phyloP scores from a whole-genome alignment of 2,797 vertebrate species.

The Bryconaethiops microstoma region DNA sequence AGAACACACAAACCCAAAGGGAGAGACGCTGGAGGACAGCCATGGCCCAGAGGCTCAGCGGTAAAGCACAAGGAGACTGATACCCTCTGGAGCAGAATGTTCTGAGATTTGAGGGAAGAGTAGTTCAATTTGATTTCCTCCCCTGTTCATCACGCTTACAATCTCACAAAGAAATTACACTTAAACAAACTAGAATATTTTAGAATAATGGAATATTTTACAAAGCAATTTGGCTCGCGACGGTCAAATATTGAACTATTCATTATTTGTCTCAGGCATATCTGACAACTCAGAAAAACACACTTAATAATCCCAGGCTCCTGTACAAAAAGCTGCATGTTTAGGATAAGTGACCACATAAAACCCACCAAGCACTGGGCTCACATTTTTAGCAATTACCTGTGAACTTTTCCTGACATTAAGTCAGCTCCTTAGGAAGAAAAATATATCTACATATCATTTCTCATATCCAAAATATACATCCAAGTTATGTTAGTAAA shows the following conservation, averaged over 20 bases:
- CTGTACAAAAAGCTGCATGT: not conserved
- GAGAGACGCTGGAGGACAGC: conserved; percentile 2
- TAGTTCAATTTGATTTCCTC: not conserved
- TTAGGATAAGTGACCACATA: not conserved
- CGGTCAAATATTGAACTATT: not conserved
- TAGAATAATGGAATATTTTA: conserved; percentile 1
- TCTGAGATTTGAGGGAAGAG: conserved; percentile 1
- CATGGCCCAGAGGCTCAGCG: conserved; percentile 3
- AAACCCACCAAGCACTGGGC: not conserved
- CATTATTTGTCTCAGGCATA: not conserved
- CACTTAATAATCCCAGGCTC: not conserved
- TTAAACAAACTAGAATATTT: not conserved
- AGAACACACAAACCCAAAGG: conserved; percentile 11
- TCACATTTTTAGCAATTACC: not conserved
- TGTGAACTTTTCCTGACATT: not conserved
- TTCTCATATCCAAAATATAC: too few species aligned
- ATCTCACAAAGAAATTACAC: not conserved
- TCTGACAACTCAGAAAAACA: not conserved
- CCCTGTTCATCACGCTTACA: not conserved
- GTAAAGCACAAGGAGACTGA: conserved; percentile 1
- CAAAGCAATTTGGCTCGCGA: not conserved
- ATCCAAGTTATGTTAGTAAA: too few species aligned
- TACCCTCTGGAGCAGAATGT: conserved; percentile 10
- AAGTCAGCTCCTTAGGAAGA: not conserved
- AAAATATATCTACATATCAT: too few species aligned